A percentile compares a stretch with the other conserved stretches of the same genome.
phyloP scores from a whole-genome alignment of 2,113 vertebrate genomes.

The Eleginops maclovinus region DNA sequence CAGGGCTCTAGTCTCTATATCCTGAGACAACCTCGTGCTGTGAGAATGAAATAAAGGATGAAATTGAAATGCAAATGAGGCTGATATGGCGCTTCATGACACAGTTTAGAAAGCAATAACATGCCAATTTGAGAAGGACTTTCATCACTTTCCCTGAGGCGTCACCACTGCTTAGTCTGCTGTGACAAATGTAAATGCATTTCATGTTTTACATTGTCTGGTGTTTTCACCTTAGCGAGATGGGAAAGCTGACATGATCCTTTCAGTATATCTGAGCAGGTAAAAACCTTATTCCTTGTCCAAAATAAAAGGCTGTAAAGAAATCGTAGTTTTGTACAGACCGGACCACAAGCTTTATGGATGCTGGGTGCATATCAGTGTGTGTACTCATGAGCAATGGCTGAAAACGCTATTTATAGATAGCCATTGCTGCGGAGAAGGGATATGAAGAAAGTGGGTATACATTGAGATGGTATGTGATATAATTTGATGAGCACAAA shows the following conservation, averaged over 20 bases:
- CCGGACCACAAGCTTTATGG: neutral
- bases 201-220: slow-evolving; percentile 17
- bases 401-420: neutral
- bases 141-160: slow-evolving; percentile 38
- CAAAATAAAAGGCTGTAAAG: slow-evolving; percentile 4
- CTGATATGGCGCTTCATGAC: slow-evolving; percentile 5
- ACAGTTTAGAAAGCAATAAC: slow-evolving; percentile 41
- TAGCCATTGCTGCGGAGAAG: neutral
- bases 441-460: neutral
- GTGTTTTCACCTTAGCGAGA: slow-evolving; percentile 13
- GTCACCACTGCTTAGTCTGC: slow-evolving; percentile 24
- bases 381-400: neutral
- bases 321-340: slow-evolving; percentile 5
- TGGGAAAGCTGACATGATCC: slow-evolving; percentile 6
- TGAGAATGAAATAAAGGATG: slow-evolving; percentile 6
- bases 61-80: slow-evolving; percentile 53
- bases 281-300: neutral
- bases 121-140: slow-evolving; percentile 32
- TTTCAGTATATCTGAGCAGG: neutral
- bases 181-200: slow-evolving; percentile 40
- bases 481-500: slow-evolving; percentile 49
- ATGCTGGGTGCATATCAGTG: neutral
- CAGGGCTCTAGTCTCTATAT: neutral
- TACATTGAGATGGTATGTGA: slow-evolving; percentile 38
- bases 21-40: slow-evolving; percentile 1